Evolutionary conservation across 1,140 invertebrate species (phyloP).

Genomic region (Ruditapes philippinarum): DNA sequence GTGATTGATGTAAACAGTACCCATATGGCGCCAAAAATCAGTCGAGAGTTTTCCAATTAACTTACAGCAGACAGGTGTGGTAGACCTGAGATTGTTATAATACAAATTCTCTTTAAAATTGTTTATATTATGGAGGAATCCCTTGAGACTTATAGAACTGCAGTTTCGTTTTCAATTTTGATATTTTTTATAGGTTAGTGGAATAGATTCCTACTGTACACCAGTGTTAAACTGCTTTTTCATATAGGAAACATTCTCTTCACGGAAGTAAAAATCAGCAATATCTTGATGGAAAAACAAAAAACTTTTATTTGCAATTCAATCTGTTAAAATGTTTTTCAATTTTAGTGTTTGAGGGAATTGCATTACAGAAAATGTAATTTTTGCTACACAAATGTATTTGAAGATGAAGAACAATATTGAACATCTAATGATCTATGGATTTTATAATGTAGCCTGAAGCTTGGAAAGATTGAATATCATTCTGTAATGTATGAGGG

Average conservation of each 20-base stretch:
- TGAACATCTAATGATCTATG: neutral
- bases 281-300: neutral
- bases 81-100: neutral
- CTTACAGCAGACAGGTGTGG: neutral
- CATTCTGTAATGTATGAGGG: no score
- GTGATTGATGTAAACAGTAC: neutral
- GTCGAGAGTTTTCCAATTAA: neutral
- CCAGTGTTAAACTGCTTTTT: no score
- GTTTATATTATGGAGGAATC: neutral
- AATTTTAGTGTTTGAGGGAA: neutral
- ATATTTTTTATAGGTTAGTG: neutral
- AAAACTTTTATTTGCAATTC: no score
- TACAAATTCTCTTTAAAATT: neutral
- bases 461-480: no score
- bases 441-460: neutral
- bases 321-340: neutral
- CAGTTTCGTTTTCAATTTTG: neutral
- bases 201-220: neutral
- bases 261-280: neutral
- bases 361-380: neutral
- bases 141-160: neutral
- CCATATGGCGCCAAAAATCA: neutral
- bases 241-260: neutral
- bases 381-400: neutral
- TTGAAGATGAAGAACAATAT: neutral